Conservation (phyloP, 2,888 invertebrate genomes). For the Plagodis pulveraria region DNA sequence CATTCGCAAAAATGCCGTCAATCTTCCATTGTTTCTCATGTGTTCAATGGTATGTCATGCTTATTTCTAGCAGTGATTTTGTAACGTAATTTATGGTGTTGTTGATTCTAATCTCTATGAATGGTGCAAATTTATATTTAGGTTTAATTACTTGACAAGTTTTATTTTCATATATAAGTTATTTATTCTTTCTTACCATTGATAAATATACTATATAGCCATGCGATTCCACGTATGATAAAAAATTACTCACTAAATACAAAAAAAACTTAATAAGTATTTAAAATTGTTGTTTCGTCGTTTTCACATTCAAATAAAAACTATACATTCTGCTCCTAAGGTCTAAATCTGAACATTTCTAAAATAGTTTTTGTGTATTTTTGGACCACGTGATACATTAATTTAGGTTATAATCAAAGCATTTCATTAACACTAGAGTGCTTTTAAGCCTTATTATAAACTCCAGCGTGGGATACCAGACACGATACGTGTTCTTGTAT, state of each 20-base stretch:
- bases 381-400: not conserved
- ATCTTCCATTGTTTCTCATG: not conserved
- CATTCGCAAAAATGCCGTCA: too few relatives aligned
- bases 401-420: not conserved
- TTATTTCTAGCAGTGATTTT: slow-evolving; percentile 23
- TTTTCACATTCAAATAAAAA: too few relatives aligned
- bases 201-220: too few relatives aligned
- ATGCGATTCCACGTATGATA: too few relatives aligned
- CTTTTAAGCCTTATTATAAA: too few relatives aligned
- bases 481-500: too few relatives aligned
- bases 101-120: slow-evolving; percentile 43
- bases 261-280: too few relatives aligned
- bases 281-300: too few relatives aligned
- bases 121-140: slow-evolving; percentile 70
- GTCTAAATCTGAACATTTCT: not conserved
- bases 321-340: too few relatives aligned
- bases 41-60: not conserved
- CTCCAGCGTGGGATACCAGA: too few relatives aligned
- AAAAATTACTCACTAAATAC: too few relatives aligned
- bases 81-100: slow-evolving; percentile 43
- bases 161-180: not conserved
- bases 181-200: too few relatives aligned
- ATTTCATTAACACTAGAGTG: not conserved
- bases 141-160: slow-evolving; percentile 39
- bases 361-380: not conserved